Evolutionary conservation across 2,888 invertebrate genomes (phyloP), one percentile per base, ranked within the genome.

Genomic region (Cartodere bifasciata): DNA sequence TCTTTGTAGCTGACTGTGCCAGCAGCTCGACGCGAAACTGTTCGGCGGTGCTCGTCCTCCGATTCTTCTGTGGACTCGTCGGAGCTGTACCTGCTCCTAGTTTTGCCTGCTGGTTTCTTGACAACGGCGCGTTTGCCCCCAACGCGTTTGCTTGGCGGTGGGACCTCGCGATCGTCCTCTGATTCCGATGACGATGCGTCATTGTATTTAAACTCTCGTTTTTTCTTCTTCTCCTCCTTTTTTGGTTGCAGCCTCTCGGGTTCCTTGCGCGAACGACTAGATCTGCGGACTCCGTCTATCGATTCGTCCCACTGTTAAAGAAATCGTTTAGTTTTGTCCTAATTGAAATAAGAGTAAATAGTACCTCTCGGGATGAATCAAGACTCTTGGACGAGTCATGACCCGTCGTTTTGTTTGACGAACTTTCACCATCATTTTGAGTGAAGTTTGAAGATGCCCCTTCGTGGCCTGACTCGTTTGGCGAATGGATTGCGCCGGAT

Each of bases 1-100:
- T 91, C 91, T 60, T 94, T 94, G 56, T 95, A 95, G 64, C 92
- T 94, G 46, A 88, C 81, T 23, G 77, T 68, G 2, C 62, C 54
- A 23, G 68, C 65, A 3, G 76, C 74, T 37, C 77, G 64, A 41
- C 77, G 62, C 26, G 75, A 70, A 35, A 70, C 69, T 49, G 66
- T 60, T 43, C 56, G 44, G 34, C 48, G 59, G 43, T 53, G 51
- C 16, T 50, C 53, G 13, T 53, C 54, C n/a, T n/a, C n/a, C 22
- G 55, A 50, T 31, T 65, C 67, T 28, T 64, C 63, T 34, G 60
- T 65, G 24, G 53, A 58, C 33, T 58, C 68, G 4, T 65, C 63
- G 0, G 66, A 64, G 37, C 61, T 65, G 40, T 55, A 58, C 46
- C 60, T 39, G 53, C 32, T 43, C 25, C 47, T 50, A 22, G 41